Evolutionary conservation across 2,797 vertebrate species (phyloP).

Genomic region (Oceanodroma leucorhoa): DNA sequence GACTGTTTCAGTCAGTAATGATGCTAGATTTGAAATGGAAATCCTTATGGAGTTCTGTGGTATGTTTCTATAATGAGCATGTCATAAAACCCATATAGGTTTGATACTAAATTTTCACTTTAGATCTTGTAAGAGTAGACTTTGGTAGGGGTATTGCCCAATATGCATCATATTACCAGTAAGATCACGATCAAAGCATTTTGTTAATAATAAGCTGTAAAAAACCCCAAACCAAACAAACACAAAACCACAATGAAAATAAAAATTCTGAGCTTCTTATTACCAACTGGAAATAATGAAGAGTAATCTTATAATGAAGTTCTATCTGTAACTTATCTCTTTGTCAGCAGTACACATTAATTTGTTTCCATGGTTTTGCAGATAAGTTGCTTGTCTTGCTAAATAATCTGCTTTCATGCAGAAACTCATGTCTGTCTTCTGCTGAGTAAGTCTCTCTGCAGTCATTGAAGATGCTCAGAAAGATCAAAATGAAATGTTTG

Average conservation of each 20-base stretch:
- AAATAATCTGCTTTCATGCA: constrained; percentile 26
- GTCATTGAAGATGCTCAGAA: constrained; percentile 29
- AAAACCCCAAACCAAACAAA: neutral
- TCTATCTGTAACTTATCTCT: neutral
- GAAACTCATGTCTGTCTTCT: constrained; percentile 11
- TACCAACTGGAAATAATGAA: neutral
- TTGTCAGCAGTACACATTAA: neutral
- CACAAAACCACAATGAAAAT: neutral
- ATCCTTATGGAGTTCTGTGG: neutral
- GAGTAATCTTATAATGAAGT: neutral
- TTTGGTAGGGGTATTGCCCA: neutral
- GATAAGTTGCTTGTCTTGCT: constrained; percentile 53
- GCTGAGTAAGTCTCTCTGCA: constrained; percentile 27
- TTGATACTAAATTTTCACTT: neutral
- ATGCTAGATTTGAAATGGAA: neutral
- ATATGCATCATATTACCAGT: neutral
- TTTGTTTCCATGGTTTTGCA: neutral
- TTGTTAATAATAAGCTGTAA: neutral
- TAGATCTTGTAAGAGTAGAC: neutral
- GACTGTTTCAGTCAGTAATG: neutral
- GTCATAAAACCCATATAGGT: neutral
- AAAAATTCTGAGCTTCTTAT: neutral
- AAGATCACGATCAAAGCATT: neutral
- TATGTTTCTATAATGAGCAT: neutral
- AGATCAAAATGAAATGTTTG: constrained; percentile 37